phyloP scores from a whole-genome alignment of 2,888 invertebrate genomes.

The Drosophila austrosaltans region DNA sequence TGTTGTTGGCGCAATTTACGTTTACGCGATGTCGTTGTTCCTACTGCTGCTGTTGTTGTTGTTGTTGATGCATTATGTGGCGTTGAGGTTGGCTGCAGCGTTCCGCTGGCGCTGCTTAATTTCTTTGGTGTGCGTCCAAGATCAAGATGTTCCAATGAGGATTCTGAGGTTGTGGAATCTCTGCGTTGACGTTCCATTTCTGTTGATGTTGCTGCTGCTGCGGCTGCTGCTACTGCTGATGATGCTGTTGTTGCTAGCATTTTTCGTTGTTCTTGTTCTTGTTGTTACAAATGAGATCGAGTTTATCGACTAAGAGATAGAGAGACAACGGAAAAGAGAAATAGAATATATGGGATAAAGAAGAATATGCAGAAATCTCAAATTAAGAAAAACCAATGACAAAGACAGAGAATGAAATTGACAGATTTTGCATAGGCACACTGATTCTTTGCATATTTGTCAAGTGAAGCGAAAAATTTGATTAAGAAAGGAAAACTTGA shows the following conservation, averaged over 20 bases:
- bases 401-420: too few relatives aligned
- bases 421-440: too few relatives aligned
- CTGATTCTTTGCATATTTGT: too few relatives aligned
- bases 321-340: background rate
- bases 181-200: conserved; percentile 82
- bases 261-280: conserved; percentile 27
- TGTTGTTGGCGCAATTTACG: conserved; percentile 55
- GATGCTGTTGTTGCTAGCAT: conserved; percentile 61
- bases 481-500: too few relatives aligned
- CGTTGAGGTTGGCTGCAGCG: conserved; percentile 74
- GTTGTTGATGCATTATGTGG: conserved; percentile 58
- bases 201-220: conserved; percentile 26
- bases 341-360: background rate
- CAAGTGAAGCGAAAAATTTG: too few relatives aligned
- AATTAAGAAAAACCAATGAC: too few relatives aligned
- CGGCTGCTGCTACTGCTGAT: conserved; percentile 49
- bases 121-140: conserved; percentile 81
- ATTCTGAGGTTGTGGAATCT: conserved; percentile 82
- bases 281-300: conserved; percentile 14
- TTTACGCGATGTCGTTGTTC: conserved; percentile 56
- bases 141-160: conserved; percentile 83
- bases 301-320: conserved; percentile 5
- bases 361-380: too few relatives aligned
- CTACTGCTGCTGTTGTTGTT: conserved; percentile 30
- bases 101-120: conserved; percentile 65